A percentile compares a stretch with the other conserved stretches of the same genome.
These are phyloP conservation scores for Aplysina aerophoba DNA, from an alignment of 37 sponge, comb jelly and placozoan species.

Conservation along the genomic window DNA sequence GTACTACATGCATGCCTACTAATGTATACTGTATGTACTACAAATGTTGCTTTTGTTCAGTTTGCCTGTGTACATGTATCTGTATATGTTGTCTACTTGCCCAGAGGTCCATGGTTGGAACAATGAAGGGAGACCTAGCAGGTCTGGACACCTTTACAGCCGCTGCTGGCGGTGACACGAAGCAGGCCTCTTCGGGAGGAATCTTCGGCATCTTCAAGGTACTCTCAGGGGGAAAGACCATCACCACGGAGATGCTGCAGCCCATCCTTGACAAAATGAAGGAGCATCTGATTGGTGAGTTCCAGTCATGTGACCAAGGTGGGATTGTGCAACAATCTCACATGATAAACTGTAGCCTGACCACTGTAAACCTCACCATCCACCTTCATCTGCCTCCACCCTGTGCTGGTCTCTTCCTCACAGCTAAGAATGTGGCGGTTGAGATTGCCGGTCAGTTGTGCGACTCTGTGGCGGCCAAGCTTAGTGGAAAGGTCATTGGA, in stretches of 20 bases:
- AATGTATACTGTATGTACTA: no score
- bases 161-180: neutral
- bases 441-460: slow-evolving; percentile 90
- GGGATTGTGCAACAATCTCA: no score
- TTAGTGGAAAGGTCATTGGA: slow-evolving; percentile 84
- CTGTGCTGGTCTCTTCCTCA: no score
- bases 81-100: neutral
- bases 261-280: slow-evolving; percentile 91
- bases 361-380: no score
- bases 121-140: slow-evolving; percentile 56
- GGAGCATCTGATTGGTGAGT: slow-evolving; percentile 86
- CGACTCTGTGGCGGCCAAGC: slow-evolving; percentile 74
- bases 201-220: slow-evolving; percentile 84
- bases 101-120: slow-evolving; percentile 46
- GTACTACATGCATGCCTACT: no score
- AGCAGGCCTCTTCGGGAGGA: slow-evolving; percentile 39
- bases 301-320: slow-evolving; percentile 21
- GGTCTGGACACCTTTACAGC: slow-evolving; percentile 14
- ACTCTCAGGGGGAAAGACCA: slow-evolving; percentile 74
- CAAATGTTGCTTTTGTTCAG: no score
- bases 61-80: neutral
- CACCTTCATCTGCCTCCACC: no score
- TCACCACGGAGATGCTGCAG: slow-evolving; percentile 69
- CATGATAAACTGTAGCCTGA: no score
- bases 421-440: slow-evolving; percentile 90